phyloP scores from a whole-genome alignment of 2,797 vertebrate species.

The Peromyscus melanophrys region DNA sequence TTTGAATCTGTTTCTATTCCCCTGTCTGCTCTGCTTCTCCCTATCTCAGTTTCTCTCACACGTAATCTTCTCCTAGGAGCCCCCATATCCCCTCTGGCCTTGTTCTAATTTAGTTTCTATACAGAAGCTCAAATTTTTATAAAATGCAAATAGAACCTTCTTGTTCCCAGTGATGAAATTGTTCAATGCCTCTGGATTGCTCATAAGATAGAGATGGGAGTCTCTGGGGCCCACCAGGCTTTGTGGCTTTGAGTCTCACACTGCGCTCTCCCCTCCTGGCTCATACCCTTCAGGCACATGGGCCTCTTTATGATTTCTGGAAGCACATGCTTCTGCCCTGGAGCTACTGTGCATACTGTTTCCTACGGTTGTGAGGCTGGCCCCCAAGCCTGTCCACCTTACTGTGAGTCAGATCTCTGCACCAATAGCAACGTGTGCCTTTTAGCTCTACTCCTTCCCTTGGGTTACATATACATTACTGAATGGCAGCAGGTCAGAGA shows the following conservation, averaged over 20 bases:
- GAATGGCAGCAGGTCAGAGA: not conserved
- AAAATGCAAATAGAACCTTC: not conserved
- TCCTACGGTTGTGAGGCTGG: rapidly evolving
- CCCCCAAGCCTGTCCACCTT: not conserved
- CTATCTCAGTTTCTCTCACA: not conserved
- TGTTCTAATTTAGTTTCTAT: not conserved
- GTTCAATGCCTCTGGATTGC: not conserved
- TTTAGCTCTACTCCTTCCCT: not conserved
- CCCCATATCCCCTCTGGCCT: not conserved
- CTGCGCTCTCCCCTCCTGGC: too few relatives aligned
- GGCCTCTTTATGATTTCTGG: not conserved
- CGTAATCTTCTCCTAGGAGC: not conserved
- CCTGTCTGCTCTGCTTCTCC: not conserved
- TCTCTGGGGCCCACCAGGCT: not conserved
- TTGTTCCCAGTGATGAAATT: not conserved
- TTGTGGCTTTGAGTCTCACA: not conserved
- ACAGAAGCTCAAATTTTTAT: not conserved
- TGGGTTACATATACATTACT: not conserved
- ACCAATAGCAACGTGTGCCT: too few relatives aligned
- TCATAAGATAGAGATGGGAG: not conserved
- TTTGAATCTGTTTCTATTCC: not conserved
- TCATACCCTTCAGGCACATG: rapidly evolving
- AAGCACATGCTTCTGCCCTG: rapidly evolving
- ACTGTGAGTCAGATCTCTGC: not conserved
- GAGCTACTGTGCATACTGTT: rapidly evolving